Base-by-base conservation (phyloP, 2,888 invertebrate species). In the Ischnura elegans region DNA sequence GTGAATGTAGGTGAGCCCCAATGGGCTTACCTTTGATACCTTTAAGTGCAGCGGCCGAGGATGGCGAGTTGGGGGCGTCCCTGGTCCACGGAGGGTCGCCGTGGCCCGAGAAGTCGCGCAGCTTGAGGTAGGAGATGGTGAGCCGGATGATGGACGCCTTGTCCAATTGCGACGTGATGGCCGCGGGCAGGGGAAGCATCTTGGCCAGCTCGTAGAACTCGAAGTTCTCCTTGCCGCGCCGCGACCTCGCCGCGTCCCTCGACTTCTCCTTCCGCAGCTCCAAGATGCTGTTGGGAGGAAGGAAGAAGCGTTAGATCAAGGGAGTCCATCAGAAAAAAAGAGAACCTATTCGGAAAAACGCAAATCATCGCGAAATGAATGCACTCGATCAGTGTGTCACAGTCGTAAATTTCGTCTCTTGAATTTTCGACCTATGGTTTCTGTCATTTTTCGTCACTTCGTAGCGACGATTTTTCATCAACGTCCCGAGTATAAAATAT, bases 161-260 rank as follows among this genome's bases (percentile, higher is more conserved):
- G 96, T 99, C 99, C 96, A 99, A 97, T 96, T 98, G 98, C 95
- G 98, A 98, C 95, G 99, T 99, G 96, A 99, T 99, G 95, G 98
- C 98, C 55, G 98, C 98, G 42, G 98, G 98, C 95, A 98, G 97
- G 47, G 98, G 99, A 96, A 98, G 97, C 99, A 98, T 99, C 97
- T 98, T 99, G 94, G 99, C 99, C 96, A 99, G 97, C 96, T 99
- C 99, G 96, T 99, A 99, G 96, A 99, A 99, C 97, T 99, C 99
- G 96, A 98, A 98, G 96, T 99, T 99, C 96, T 99, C 99, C 95
- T 99, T 99, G 94, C 99, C 99, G 76, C 99, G 97, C 93, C 99
- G 97, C 21, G 98, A 98, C 94, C 99, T 97, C 10, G 99, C 99
- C 86, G 99, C 99, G 96, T 99, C 99, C 95, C 99, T 96, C 95